Evolutionary conservation across 2,888 invertebrate genomes (phyloP).

Genomic region (Perizoma affinitatum): DNA sequence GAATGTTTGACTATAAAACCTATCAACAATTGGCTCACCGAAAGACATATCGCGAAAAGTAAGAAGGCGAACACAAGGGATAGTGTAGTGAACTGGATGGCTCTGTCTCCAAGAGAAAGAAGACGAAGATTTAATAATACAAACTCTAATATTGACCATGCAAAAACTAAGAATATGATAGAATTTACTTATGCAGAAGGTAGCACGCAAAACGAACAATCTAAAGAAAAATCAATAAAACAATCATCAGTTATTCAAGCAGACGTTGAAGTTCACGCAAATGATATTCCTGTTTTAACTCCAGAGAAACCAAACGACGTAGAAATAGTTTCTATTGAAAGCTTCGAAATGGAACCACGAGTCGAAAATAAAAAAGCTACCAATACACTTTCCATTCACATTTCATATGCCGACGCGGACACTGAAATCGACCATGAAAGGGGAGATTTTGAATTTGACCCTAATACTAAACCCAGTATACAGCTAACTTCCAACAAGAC

Average conservation of each 20-base stretch:
- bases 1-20: slow-evolving; percentile 40
- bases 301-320: neutral
- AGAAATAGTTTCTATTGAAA: slow-evolving; percentile 13
- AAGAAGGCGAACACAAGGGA: slow-evolving; percentile 37
- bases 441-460: slow-evolving; percentile 29
- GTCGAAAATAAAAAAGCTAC: slow-evolving; percentile 11
- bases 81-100: slow-evolving; percentile 58
- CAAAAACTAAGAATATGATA: slow-evolving; percentile 2
- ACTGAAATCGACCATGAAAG: slow-evolving; percentile 26
- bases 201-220: neutral
- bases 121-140: slow-evolving; percentile 45
- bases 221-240: slow-evolving; percentile 9
- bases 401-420: slow-evolving; percentile 27
- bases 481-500: slow-evolving; percentile 23
- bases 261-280: slow-evolving; percentile 46
- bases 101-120: slow-evolving; percentile 62
- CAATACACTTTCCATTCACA: slow-evolving; percentile 23
- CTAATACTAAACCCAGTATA: slow-evolving; percentile 18
- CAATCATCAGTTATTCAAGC: slow-evolving; percentile 38
- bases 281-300: slow-evolving; percentile 13
- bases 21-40: slow-evolving; percentile 55
- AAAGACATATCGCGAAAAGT: slow-evolving; percentile 35
- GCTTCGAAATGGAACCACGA: slow-evolving; percentile 5
- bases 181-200: slow-evolving; percentile 32
- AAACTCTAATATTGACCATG: slow-evolving; percentile 9